phyloP scores from a whole-genome alignment of 2,888 invertebrate species.

The Stramonita haemastoma region DNA sequence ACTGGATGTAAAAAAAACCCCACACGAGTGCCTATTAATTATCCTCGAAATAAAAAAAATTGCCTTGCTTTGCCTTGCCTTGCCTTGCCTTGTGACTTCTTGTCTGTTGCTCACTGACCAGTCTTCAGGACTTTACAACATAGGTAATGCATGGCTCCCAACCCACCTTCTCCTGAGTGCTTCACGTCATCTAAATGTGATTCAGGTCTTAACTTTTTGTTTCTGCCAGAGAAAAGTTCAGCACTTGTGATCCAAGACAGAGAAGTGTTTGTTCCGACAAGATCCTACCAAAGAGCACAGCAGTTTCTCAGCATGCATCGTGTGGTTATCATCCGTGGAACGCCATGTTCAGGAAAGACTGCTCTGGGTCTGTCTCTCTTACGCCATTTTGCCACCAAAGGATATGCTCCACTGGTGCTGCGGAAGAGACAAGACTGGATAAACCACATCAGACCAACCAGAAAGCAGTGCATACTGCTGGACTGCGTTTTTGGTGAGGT shows the following conservation, averaged over 20 bases:
- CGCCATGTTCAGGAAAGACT: slow-evolving; percentile 20
- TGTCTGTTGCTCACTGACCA: too few species aligned
- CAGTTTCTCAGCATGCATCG: neutral
- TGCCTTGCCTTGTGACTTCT: too few species aligned
- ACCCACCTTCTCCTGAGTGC: too few species aligned
- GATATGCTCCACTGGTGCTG: slow-evolving; percentile 11
- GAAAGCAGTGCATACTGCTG: neutral
- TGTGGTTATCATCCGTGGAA: neutral
- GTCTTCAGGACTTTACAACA: too few species aligned
- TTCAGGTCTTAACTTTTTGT: neutral
- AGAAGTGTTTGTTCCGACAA: neutral
- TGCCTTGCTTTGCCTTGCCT: too few species aligned
- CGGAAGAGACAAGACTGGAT: neutral
- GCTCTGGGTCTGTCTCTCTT: slow-evolving; percentile 19
- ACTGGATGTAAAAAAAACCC: too few species aligned
- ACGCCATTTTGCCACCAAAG: neutral
- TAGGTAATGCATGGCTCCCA: too few species aligned
- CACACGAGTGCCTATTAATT: too few species aligned
- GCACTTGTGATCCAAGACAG: neutral
- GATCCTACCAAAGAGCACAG: neutral
- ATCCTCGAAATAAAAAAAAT: too few species aligned
- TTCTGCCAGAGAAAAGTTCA: neutral
- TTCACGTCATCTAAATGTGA: neutral
- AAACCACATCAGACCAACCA: neutral
- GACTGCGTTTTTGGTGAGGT: slow-evolving; percentile 23